Percentiles rank a stretch among this genome's conserved stretches.
Evolutionary conservation across 2,113 vertebrate species (phyloP).

Genomic region (Tachuris rubrigastra): DNA sequence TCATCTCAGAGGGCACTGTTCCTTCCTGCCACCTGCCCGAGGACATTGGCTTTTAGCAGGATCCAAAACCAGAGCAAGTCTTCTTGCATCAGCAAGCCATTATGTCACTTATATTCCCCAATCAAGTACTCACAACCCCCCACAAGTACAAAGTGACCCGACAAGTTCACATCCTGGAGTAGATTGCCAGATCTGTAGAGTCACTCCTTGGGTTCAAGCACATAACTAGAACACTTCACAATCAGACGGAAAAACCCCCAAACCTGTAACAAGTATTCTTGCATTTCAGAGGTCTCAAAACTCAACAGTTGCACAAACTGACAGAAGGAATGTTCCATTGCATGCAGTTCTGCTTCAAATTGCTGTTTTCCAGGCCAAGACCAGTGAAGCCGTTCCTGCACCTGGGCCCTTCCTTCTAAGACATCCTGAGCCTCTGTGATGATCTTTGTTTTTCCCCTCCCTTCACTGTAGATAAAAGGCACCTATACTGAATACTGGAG

Average conservation of each 20-base stretch:
- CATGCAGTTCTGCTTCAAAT: background rate
- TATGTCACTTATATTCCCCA: background rate
- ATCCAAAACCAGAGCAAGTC: background rate
- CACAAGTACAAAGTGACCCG: background rate
- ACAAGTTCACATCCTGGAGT: background rate
- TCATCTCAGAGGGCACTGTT: background rate
- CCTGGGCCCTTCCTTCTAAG: background rate
- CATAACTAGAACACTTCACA: background rate
- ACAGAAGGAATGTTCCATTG: background rate
- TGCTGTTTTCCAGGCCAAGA: background rate
- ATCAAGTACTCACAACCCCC: background rate
- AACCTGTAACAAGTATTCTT: background rate
- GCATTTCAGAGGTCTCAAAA: background rate
- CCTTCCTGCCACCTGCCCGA: accelerated
- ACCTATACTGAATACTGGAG: background rate
- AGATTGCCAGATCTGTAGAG: background rate
- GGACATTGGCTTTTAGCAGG: background rate
- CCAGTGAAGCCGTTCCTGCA: background rate
- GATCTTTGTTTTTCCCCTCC: background rate
- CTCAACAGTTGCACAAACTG: background rate
- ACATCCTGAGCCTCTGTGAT: background rate
- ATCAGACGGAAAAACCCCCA: background rate
- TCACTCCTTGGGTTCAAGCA: background rate
- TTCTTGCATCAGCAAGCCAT: background rate
- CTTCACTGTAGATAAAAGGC: background rate